Conservation (phyloP, 2,113 vertebrate genomes). For the Aramus guarauna region DNA sequence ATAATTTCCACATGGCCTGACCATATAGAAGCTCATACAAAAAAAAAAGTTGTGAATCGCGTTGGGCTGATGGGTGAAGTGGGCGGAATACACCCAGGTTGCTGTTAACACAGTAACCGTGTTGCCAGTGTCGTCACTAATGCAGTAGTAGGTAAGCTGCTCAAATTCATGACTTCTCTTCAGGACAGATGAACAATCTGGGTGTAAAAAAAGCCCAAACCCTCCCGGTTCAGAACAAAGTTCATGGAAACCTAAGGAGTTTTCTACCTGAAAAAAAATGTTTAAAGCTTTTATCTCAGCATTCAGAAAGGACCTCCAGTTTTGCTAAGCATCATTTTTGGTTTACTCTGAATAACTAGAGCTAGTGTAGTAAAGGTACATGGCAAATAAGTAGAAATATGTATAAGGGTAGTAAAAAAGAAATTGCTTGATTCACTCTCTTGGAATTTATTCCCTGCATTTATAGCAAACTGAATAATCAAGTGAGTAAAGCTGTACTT, state of each 20-base stretch:
- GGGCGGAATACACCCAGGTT: background rate
- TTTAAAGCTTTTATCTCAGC: background rate
- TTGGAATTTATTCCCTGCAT: conserved; percentile 59
- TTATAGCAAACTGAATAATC: conserved; percentile 65
- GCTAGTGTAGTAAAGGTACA: background rate
- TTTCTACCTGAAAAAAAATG: background rate
- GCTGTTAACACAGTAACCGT: background rate
- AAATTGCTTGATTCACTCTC: conserved; percentile 34
- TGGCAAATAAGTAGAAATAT: conserved; percentile 40
- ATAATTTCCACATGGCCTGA: background rate
- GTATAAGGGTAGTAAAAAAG: conserved; percentile 21
- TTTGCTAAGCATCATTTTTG: background rate
- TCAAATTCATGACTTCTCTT: background rate
- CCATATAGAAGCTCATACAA: background rate
- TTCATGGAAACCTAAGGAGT: background rate
- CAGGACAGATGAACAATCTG: background rate
- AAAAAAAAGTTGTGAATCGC: background rate
- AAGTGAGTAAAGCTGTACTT: conserved; percentile 60
- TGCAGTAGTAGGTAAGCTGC: background rate
- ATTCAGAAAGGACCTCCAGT: background rate
- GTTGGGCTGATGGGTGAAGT: background rate
- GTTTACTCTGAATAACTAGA: background rate
- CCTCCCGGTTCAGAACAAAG: background rate
- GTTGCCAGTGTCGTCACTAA: background rate
- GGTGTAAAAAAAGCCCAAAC: background rate